Base-by-base conservation (phyloP, 2,888 invertebrate genomes). In the Boloria euphrosyne region DNA sequence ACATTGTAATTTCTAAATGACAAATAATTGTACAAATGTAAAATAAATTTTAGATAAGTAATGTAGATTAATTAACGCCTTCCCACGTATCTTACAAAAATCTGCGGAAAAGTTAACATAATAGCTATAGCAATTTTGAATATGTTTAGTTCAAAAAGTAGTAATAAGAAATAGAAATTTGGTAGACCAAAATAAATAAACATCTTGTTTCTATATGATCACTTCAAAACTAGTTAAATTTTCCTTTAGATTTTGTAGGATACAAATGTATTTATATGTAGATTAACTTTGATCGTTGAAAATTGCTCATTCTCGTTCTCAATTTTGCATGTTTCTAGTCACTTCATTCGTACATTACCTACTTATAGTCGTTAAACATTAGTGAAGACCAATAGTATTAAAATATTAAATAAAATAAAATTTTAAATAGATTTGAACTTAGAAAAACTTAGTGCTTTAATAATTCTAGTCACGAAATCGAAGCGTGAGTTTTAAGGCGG, bases 371-470 rank as follows among this genome's bases (percentile, higher is more conserved):
- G 70, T 74, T 73, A 77, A 78, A 69, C 81, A 83, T 85, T 87
- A 85, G 89, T 86, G 87, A 88, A 81, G 90, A 90, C 90, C 90
- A 90, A 90, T 88, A 88, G 85, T 79, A 80, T 84, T 88, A 84
- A 87, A 86, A 80, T 85, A 85, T 86, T 86, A 84, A 86, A 73
- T 85, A 86, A 83, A 68, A 71, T 72, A 74, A 70, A 70, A 66
- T 74, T 72, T 73, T 73, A 72, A 73, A 65, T 75, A 59, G 70
- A 66, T 66, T 73, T 67, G 66, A 76, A 75, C 77, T 80, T 82
- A 81, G 77, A 76, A 76, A 78, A 76, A 76, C 79, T 75, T 82
- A 80, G 75, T 75, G 81, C 79, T 78, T 83, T 87, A 85, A 81
- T 78, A 81, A 64, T 70, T 22, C 74, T 80, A 87, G 85, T 78